Percentiles rank a stretch among this genome's conserved stretches.
Evolutionary conservation across 2,888 invertebrate genomes (phyloP).

Genomic region (Leptura quadrifasciata): DNA sequence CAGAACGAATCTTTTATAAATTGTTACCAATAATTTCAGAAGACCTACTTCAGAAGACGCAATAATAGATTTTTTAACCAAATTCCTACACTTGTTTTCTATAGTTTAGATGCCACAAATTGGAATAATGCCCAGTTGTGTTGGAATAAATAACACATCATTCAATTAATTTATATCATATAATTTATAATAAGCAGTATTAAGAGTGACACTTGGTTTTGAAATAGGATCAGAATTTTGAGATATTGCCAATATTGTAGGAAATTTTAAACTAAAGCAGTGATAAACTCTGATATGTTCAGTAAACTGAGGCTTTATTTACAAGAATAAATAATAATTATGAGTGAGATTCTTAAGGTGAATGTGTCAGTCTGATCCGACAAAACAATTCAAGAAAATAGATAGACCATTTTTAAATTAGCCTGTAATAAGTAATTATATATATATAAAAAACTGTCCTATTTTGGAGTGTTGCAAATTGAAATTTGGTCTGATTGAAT

Average conservation of each 20-base stretch:
- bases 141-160: background rate
- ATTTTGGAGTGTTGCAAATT: too few relatives aligned
- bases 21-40: background rate
- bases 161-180: background rate
- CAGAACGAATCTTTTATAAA: background rate
- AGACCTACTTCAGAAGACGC: background rate
- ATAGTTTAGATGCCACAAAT: background rate
- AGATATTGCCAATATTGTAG: background rate
- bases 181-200: background rate
- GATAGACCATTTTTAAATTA: too few relatives aligned
- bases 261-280: background rate
- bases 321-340: background rate
- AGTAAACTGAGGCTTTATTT: background rate
- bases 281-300: background rate
- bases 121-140: conserved; percentile 15
- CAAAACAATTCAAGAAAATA: too few relatives aligned
- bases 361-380: too few relatives aligned
- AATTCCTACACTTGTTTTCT: background rate
- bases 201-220: background rate
- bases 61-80: background rate
- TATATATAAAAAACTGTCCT: too few relatives aligned
- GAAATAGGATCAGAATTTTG: background rate
- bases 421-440: too few relatives aligned
- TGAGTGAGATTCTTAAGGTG: too few relatives aligned
- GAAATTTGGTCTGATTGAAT: too few relatives aligned